phyloP scores from a whole-genome alignment of 1,140 invertebrate species.

The Ceratina calcarata region DNA sequence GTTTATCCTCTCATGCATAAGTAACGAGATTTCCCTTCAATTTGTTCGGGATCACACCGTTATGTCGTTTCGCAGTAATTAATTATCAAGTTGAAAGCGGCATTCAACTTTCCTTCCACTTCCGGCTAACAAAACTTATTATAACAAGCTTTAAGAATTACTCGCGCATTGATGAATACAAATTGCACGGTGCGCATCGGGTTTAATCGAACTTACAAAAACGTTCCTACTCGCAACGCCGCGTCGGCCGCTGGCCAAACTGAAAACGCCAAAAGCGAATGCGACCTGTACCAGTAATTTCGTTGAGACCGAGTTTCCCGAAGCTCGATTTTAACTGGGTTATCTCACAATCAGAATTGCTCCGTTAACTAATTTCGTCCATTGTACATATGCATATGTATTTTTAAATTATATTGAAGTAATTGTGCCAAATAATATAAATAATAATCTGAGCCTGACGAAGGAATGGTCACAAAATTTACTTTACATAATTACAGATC shows the following conservation, averaged over 20 bases:
- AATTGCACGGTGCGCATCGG: slow-evolving; percentile 13
- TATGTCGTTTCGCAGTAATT: slow-evolving; percentile 12
- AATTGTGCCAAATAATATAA: too few species aligned
- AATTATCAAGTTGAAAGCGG: slow-evolving; percentile 12
- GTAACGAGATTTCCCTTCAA: slow-evolving; percentile 17
- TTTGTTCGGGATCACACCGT: slow-evolving; percentile 12
- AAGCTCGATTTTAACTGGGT: slow-evolving; percentile 8
- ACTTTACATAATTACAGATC: too few species aligned
- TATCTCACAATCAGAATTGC: slow-evolving; percentile 13
- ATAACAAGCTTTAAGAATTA: slow-evolving; percentile 18
- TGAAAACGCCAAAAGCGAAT: neutral
- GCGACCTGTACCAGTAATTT: neutral
- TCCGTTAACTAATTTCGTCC: neutral
- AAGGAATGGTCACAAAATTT: too few species aligned
- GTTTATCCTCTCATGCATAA: slow-evolving; percentile 7
- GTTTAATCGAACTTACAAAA: slow-evolving; percentile 17
- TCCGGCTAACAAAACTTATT: slow-evolving; percentile 9
- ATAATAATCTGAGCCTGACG: too few species aligned
- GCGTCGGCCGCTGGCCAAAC: too few species aligned
- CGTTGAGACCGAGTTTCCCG: neutral
- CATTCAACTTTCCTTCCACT: neutral
- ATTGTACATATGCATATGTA: too few species aligned
- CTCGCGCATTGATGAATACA: slow-evolving; percentile 20
- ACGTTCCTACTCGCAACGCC: neutral
- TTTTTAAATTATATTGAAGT: too few species aligned